Evolutionary conservation across 1,140 invertebrate species (phyloP), one percentile per base, ranked within the genome.

Genomic region (Microplitis demolitor): DNA sequence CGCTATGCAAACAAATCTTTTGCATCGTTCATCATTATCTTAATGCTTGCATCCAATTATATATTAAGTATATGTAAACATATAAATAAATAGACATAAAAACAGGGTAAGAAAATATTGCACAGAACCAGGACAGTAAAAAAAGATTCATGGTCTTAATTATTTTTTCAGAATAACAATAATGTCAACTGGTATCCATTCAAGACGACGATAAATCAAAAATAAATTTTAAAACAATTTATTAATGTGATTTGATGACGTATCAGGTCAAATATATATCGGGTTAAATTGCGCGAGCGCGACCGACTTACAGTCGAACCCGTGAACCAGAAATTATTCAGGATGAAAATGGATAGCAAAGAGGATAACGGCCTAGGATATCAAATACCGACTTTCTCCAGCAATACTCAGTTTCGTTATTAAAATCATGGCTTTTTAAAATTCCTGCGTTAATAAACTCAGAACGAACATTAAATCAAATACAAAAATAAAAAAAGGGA

Each of bases 361-460:
- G 70, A 66, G 64, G 62, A 72, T 72, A 63, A 62, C 33, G 64
- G 63, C 63, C 54, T 64, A n/a, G 53, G 54, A 72, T 72, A 72
- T 72, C 53, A 72, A 54, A 72, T 60, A 50, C 69, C 61, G 50
- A 51, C 70, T 72, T 72, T 72, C 70, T 72, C 70, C 63, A 50
- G 8, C 67, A 14, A 37, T 51, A 66, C 66, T 71, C 56, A 58
- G 66, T 51, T 33, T 45, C 35, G 24, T 35, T 14, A 45, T 8
- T 34, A 3, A 54, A 45, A 60, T 35, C 14, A 1, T 45, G 8
- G 4, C 6, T 53, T 6, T 45, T 66, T 69, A 60, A 11, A 33
- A 69, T 24, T 58, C 54, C 35, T 69, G 54, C 56, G 50, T 71
- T 37, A 45, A 45, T 45, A 45, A 45, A 45, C 39, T 6, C 6